Base-by-base conservation (phyloP, 2,797 vertebrate genomes). In the Phaenicophaeus curvirostris region DNA sequence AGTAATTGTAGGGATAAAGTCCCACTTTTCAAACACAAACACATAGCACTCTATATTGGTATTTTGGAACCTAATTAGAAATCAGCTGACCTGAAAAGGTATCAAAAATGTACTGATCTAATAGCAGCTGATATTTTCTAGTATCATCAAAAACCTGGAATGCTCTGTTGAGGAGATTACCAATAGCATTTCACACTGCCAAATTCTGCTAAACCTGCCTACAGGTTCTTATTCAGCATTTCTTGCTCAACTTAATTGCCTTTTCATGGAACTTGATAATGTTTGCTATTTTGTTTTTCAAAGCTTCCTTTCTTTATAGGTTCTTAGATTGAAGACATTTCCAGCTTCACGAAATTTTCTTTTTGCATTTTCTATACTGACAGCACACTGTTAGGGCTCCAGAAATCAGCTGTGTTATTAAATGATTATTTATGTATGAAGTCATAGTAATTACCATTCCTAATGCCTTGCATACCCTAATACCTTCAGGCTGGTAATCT, bases 401-500 rank as follows among this genome's bases (percentile, higher is more conserved):
- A 72, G 81, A 92, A 96, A 91, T 93, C 89, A 95, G 59, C 91
- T 85, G 75, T 81, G 51, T 90, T 93, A 94, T 95, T 93, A 91
- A 92, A 93, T 95, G 89, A 92, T 92, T 95, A 92, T 93, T 96
- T 95, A 93, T 94, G 83, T 92, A 96, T 94, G 94, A 97, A 71
- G 91, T 91, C 92, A 95, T 2, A 8, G 61, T 84, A 96, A 97
- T 96, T 96, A 95, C 74, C 59, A 96, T 93, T 94, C 89, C 89
- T 95, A 95, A 96, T 94, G 83, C 92, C 59, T 95, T 90, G 87
- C 91, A 89, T 88, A 88, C 71, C 71, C 91, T 96, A 90, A 96
- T 94, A 93, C 93, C 91, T 93, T 77, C 95, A 94, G 93, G 80
- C 77, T 91, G 80, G 75, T 95, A 96, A 96, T 96, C 95, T 94